Evolutionary conservation across 2,888 invertebrate species (phyloP), one percentile per base, ranked within the genome.

Genomic region (Cantharis lateralis): DNA sequence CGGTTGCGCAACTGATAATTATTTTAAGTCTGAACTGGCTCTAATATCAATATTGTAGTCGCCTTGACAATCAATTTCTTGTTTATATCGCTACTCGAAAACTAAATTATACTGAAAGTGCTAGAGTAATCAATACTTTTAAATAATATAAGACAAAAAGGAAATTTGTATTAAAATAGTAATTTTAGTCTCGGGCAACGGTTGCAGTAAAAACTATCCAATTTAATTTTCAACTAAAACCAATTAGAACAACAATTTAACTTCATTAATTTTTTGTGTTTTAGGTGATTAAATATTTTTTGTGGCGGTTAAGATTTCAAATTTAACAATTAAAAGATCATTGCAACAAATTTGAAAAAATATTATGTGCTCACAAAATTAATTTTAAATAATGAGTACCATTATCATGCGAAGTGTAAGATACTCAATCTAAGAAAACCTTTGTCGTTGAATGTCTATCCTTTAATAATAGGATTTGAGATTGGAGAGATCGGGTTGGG

Each of bases 391-490:
- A 76, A 74, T 78, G 74, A 78, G 76, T 74, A 74, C 70, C 70
- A 78, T 78, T 78, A 74, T 78, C 68, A 76, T 79, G 77, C 74
- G 70, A 77, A 81, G 77, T 80, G 78, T 79, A 78, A 81, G 80
- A 83, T 83, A 83, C 81, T 80, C 80, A 82, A 82, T 82, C 82
- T 81, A 76, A 80, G 79, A 78, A 79, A 81, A 80, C 81, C 83
- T 84, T 84, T 84, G 83, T 84, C 83, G 81, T 80, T 81, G 81
- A 82, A 83, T 82, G 82, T 82, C 82, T 78, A 78, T 81, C 77
- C 79, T 79, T 78, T 83, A 82, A 84, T 84, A 84, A 84, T 84
- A 80, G 83, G 79, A 84, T 81, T 81, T 82, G 80, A 82, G 83
- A 84, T 84, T 83, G 84, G 82, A 78, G 80, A 82, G 80, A 83